Base-by-base conservation (phyloP, 2,797 vertebrate genomes). In the Darevskia mixta region DNA sequence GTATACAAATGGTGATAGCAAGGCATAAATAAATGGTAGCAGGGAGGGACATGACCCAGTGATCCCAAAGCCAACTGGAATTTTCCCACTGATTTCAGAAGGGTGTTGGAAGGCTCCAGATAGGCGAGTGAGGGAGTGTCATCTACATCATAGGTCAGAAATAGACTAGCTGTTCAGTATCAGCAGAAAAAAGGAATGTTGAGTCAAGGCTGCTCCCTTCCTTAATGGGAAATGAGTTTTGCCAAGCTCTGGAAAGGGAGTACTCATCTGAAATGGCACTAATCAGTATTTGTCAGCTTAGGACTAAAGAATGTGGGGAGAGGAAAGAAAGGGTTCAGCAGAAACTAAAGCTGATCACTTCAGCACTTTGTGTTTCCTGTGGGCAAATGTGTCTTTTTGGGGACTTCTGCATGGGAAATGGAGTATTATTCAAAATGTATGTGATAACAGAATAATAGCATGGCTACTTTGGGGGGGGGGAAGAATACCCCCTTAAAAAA, bases 141-240 rank as follows among this genome's bases (percentile, higher is more conserved):
- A 20, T 55, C n/a, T 25, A 82, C 86, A 87, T 43, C 83, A 66
- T 73, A 71, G 87, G 49, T 91, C 85, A 88, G 86, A 38, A 87
- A 90, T 35, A 71, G 82, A 82, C 8, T 2, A n/a, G 8, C 35
- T 90, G 79, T 73, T 88, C 5, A 0, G 41, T 71, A 81, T 87
- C 85, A 4, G 49, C 6, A 85, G 67, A 92, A 77, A 45, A 3
- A 73, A 0, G 58, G 71, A 92, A 83, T 5, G 0, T 72, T 76
- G 75, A 38, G 25, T 75, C 82, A 90, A 92, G 66, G 20, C 13
- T 73, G 29, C 29, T 85, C 41, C 61, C 25, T 86, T 83, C 35
- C 72, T 18, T 85, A 80, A 64, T 88, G 69, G 80, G 87, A 93
- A 90, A 58, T 0, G 66, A 82, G 11, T 93, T 92, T 90, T 95